Conservation (phyloP, 2,113 vertebrate species). For the Tragulus kanchil region DNA sequence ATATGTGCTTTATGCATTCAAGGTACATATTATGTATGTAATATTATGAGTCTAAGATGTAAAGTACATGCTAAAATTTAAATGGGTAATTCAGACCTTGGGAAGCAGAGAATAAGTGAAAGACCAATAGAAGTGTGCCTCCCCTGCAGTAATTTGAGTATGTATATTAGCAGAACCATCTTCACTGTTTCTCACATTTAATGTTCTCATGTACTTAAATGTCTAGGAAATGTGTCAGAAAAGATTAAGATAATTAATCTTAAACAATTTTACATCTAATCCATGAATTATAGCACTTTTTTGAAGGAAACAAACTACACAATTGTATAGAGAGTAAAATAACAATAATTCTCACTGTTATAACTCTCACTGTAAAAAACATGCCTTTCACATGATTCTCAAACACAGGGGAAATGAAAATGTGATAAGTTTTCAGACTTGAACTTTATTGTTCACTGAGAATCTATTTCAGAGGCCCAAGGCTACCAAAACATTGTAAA, state of each 20-base stretch:
- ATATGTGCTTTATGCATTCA: neutral
- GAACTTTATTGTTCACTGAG: neutral
- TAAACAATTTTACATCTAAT: neutral
- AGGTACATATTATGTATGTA: neutral
- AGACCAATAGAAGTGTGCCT: too few relatives aligned
- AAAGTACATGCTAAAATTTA: neutral
- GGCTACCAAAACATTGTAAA: neutral
- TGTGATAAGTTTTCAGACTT: neutral
- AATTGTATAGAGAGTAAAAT: neutral
- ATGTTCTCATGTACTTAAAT: neutral
- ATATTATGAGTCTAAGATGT: neutral
- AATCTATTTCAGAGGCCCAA: neutral
- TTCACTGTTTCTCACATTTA: neutral
- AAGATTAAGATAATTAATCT: slow-evolving; percentile 27
- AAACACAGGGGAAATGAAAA: slow-evolving; percentile 49
- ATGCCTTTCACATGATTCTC: neutral
- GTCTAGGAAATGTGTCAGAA: neutral
- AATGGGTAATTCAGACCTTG: neutral
- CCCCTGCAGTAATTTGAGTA: slow-evolving; percentile 14
- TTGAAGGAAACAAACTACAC: neutral
- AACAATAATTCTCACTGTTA: neutral
- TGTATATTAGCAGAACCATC: neutral
- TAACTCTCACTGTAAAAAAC: neutral
- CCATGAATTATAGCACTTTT: neutral
- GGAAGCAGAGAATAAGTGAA: neutral